phyloP scores from a whole-genome alignment of 1,140 invertebrate species.

The Meloidogyne hapla region DNA sequence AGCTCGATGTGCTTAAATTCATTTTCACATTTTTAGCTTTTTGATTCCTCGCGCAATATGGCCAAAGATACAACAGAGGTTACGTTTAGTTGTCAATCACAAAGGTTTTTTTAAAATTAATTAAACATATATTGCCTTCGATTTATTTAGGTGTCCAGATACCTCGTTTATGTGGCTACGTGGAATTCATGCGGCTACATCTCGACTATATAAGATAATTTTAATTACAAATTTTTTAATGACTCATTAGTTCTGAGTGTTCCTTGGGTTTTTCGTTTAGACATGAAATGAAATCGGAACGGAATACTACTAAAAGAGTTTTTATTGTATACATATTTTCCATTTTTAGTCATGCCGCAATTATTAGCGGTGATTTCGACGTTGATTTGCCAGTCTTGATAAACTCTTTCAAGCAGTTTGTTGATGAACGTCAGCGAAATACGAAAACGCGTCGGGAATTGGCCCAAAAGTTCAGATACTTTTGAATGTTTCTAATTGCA shows the following conservation, averaged over 20 bases:
- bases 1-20: no score
- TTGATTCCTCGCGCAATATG: slow-evolving; percentile 51
- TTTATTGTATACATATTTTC: background rate
- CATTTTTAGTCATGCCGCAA: slow-evolving; percentile 36
- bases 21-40: no score
- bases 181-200: slow-evolving; percentile 47
- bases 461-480: slow-evolving; percentile 34
- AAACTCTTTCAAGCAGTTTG: slow-evolving; percentile 53
- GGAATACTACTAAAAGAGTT: no score
- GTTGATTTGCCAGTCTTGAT: slow-evolving; percentile 49
- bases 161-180: slow-evolving; percentile 44
- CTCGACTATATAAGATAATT: slow-evolving; percentile 42
- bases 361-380: slow-evolving; percentile 49
- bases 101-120: slow-evolving; percentile 43
- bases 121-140: background rate
- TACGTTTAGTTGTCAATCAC: slow-evolving; percentile 51
- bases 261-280: no score
- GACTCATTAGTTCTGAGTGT: no score
- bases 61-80: slow-evolving; percentile 54
- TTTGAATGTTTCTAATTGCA: slow-evolving; percentile 3
- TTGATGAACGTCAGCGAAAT: slow-evolving; percentile 38
- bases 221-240: no score
- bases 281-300: no score
- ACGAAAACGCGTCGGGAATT: slow-evolving; percentile 36
- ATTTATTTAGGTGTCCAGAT: slow-evolving; percentile 42